Evolutionary conservation across 2,797 vertebrate genomes (phyloP), one percentile per base, ranked within the genome.

Genomic region (Rachycentron canadum): DNA sequence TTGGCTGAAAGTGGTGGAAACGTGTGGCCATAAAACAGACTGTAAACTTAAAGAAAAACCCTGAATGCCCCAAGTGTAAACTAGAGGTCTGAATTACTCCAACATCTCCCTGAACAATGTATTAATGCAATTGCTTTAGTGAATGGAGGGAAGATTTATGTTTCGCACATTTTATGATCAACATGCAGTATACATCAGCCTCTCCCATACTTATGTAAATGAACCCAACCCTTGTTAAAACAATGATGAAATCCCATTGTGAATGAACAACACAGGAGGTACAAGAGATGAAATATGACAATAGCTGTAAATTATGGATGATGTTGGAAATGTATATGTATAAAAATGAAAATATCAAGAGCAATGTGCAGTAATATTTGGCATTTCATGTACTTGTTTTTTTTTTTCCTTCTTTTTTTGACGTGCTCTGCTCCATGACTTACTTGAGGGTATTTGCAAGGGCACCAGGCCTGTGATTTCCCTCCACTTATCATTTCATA

Each of bases 321-420:
- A 67, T 5, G 53, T 79, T 73, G 56, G 63, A 83, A 81, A 74
- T 70, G 43, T 30, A 21, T 12, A 64, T 32, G 7, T 32, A 32
- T n/a, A 61, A 76, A 50, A 49, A 53, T 52, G 64, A 40, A 78
- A 56, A 64, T 60, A 79, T 81, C 61, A 65, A 82, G 82, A 71
- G 69, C 34, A 47, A 73, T 49, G 63, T 23, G 40, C 53, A 53
- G 32, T 59, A 67, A 87, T 88, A 88, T 93, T 92, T 92, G 90
- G 84, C 86, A 81, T 92, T 74, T 88, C 64, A 69, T 78, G 28
- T 78, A n/a, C n/a, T 32, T 32, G 32, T 74, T 41, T 34, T 65
- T 81, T 70, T 63, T 76, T 32, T 38, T 30, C 40, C 26, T 73
- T 60, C 17, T 58, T n/a, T 47, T 68, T 68, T 78, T 49, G 57